These are phyloP conservation scores for Copidosoma aretas DNA, from an alignment of 2,888 invertebrate species.

Conservation along the genomic window DNA sequence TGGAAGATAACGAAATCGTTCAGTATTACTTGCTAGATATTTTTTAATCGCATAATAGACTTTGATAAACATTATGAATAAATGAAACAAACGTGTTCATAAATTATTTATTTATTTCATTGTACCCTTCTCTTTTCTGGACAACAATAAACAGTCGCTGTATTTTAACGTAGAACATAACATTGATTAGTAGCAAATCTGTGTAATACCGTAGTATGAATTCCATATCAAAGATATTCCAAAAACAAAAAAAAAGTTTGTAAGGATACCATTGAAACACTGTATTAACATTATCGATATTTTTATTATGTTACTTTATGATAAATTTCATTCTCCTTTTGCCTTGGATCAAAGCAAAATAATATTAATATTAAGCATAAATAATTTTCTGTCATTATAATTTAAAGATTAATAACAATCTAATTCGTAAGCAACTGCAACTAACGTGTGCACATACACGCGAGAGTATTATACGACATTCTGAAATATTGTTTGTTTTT, in stretches of 20 bases:
- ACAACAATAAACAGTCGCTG: not conserved
- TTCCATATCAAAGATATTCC: not conserved
- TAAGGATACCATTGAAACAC: not conserved
- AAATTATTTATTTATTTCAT: not conserved
- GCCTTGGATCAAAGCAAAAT: not conserved
- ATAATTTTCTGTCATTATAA: not conserved
- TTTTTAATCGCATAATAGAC: not conserved
- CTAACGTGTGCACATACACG: too few relatives aligned
- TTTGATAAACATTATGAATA: not conserved
- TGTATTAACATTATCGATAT: not conserved
- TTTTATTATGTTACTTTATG: not conserved
- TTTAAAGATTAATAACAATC: too few relatives aligned
- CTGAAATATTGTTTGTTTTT: too few relatives aligned
- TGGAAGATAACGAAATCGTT: conserved; percentile 22
- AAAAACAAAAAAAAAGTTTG: not conserved
- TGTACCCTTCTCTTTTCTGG: not conserved
- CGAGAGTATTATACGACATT: too few relatives aligned
- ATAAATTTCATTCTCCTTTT: not conserved
- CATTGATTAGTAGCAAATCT: too few relatives aligned
- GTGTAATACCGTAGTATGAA: too few relatives aligned
- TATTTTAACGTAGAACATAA: not conserved
- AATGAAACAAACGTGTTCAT: not conserved
- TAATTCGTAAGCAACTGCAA: too few relatives aligned
- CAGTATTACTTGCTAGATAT: conserved; percentile 15
- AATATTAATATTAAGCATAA: not conserved